phyloP scores from a whole-genome alignment of 1,140 invertebrate genomes.

The Plodia interpunctella region DNA sequence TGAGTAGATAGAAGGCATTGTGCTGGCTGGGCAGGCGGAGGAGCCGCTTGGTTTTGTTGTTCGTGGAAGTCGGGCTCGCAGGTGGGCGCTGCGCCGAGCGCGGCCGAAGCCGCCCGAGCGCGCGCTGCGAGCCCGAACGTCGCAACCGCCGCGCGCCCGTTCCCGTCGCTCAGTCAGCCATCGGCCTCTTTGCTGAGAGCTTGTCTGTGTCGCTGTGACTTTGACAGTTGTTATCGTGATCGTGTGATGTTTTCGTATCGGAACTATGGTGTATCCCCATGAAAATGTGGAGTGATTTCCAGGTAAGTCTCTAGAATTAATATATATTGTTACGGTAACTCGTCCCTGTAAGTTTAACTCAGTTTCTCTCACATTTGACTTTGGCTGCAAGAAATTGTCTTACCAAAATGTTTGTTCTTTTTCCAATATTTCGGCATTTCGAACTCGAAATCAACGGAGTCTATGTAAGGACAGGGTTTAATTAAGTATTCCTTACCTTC shows the following conservation, averaged over 20 bases:
- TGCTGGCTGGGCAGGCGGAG: slow-evolving; percentile 20
- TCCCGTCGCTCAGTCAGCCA: slow-evolving; percentile 55
- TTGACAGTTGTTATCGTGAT: slow-evolving; percentile 75
- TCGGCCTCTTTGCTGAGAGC: slow-evolving; percentile 52
- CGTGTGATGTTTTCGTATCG: slow-evolving; percentile 74
- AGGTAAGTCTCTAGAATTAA: slow-evolving; percentile 47
- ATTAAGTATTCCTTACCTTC: background rate
- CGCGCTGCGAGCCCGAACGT: slow-evolving; percentile 26
- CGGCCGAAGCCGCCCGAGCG: slow-evolving; percentile 28
- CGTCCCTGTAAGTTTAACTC: background rate
- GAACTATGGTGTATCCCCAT: slow-evolving; percentile 76
- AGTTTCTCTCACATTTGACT: background rate
- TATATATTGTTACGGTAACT: background rate
- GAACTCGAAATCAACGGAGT: background rate
- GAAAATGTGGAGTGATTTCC: slow-evolving; percentile 77
- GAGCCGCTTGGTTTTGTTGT: slow-evolving; percentile 58
- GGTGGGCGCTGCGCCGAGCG: slow-evolving; percentile 48
- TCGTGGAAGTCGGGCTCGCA: slow-evolving; percentile 57
- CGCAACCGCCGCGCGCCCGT: slow-evolving; percentile 36
- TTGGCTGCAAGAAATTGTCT: background rate
- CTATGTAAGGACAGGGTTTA: background rate
- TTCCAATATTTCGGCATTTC: background rate
- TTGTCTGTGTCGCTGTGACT: slow-evolving; percentile 63
- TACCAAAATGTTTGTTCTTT: background rate
- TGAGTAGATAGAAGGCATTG: slow-evolving; percentile 33